Base-by-base conservation (phyloP, 2,888 invertebrate genomes). In the Eristalis intricaria region DNA sequence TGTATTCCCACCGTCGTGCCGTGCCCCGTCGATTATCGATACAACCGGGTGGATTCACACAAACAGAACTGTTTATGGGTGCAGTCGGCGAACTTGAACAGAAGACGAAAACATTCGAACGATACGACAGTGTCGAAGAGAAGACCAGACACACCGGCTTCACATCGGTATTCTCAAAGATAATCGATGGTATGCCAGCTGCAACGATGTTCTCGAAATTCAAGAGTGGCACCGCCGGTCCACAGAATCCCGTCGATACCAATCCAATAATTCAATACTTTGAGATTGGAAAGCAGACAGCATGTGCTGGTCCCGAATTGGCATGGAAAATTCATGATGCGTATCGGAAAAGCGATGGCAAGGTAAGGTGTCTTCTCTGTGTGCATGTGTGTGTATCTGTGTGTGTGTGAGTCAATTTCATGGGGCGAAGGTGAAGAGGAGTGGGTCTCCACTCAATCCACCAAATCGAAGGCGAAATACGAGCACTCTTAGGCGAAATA, bases 311-410 rank as follows among this genome's bases (percentile, higher is more conserved):
- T 0, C 98, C 98, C 0, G 98, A 98, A 90, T 94, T 97, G 89
- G 95, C 97, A 65, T 99, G 99, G 99, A 96, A 96, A 91, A 96
- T 99, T 88, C 97, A 97, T 92, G 98, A 98, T 90, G 98, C 97
- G 1, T 96, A 96, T 91, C 94, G 97, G 90, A 98, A 97, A 93
- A 96, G 95, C 89, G 98, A 99, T 91, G 96, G 96, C 90, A 97
- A 97, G 96, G 99, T 98, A 93, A 32, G 32, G 5, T 5, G 5
- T 5, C 5, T 29, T 29, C 4, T 29, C 7, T 32, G 32, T 94
- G 95, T 90, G n/a, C 13, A 4, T 32, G 1, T 32, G 11, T 22
- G 19, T 60, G 3, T 15, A 22, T n/a, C n/a, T 64, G 69, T 22
- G 8, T 64, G 13, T 43, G 64, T 63, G 73, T 32, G 58, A 50